These are phyloP conservation scores for Eulithis testata DNA, from an alignment of 2,888 invertebrate genomes.

Conservation along the genomic window DNA sequence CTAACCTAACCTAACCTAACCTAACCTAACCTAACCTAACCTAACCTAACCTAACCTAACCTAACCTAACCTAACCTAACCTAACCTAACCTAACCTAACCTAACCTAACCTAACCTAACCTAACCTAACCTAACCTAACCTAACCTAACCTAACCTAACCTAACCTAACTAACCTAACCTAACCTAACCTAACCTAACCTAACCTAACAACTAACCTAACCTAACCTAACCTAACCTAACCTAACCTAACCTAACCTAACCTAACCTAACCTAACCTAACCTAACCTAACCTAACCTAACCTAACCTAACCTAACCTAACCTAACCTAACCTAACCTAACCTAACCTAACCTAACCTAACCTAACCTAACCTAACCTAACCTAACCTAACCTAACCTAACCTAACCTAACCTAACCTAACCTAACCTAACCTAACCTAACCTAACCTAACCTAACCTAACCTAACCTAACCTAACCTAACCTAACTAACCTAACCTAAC, in stretches of 20 bases:
- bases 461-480: slow-evolving; percentile 20
- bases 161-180: too few relatives aligned
- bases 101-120: too few relatives aligned
- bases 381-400: slow-evolving; percentile 20
- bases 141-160: too few relatives aligned
- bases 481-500: too few relatives aligned
- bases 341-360: slow-evolving; percentile 32
- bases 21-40: too few relatives aligned
- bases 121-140: too few relatives aligned
- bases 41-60: slow-evolving; percentile 38
- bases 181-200: too few relatives aligned
- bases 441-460: slow-evolving; percentile 20
- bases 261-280: slow-evolving; percentile 30
- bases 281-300: slow-evolving; percentile 34
- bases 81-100: too few relatives aligned
- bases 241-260: slow-evolving; percentile 30
- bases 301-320: slow-evolving; percentile 34
- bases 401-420: slow-evolving; percentile 20
- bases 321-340: slow-evolving; percentile 33
- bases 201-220: slow-evolving; percentile 29
- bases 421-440: slow-evolving; percentile 20
- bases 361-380: slow-evolving; percentile 21
- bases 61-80: too few relatives aligned
- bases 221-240: slow-evolving; percentile 28
- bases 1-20: too few relatives aligned